Conservation (phyloP, 2,888 invertebrate species). For the Acanthococcus lagerstroemiae region DNA sequence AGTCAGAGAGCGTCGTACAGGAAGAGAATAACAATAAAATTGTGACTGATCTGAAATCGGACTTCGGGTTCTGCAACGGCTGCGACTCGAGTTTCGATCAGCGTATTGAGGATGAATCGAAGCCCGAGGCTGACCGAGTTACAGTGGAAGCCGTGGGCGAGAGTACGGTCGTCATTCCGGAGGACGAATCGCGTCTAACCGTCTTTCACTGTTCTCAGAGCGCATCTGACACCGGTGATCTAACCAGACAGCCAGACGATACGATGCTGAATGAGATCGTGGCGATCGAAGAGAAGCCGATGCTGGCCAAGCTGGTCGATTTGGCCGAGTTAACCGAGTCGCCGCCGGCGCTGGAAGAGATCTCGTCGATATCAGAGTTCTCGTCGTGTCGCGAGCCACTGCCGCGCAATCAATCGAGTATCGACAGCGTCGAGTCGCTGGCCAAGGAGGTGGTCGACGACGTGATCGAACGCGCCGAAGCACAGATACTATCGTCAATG, state of each 20-base stretch:
- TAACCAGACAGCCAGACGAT: neutral
- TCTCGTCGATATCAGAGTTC: neutral
- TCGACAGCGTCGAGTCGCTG: neutral
- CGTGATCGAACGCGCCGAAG: neutral
- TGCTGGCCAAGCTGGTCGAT: constrained; percentile 5
- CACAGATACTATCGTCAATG: neutral
- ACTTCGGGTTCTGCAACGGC: neutral
- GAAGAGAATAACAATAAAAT: neutral
- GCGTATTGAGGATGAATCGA: neutral
- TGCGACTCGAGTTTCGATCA: neutral
- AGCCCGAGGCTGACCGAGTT: too few relatives aligned
- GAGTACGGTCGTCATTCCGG: neutral
- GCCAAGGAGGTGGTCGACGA: constrained; percentile 2
- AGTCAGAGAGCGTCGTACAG: neutral
- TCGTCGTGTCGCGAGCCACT: neutral
- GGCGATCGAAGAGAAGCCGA: neutral
- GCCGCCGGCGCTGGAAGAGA: constrained; percentile 10
- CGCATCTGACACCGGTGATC: neutral
- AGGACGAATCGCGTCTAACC: neutral
- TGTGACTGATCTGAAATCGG: neutral
- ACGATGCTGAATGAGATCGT: neutral
- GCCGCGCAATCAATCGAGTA: neutral
- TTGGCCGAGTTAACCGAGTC: constrained; percentile 18
- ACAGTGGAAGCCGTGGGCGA: neutral
- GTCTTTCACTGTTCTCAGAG: too few relatives aligned